These are phyloP conservation scores for Podotricha telesiphe DNA, from an alignment of 2,888 invertebrate genomes.

Conservation along the genomic window DNA sequence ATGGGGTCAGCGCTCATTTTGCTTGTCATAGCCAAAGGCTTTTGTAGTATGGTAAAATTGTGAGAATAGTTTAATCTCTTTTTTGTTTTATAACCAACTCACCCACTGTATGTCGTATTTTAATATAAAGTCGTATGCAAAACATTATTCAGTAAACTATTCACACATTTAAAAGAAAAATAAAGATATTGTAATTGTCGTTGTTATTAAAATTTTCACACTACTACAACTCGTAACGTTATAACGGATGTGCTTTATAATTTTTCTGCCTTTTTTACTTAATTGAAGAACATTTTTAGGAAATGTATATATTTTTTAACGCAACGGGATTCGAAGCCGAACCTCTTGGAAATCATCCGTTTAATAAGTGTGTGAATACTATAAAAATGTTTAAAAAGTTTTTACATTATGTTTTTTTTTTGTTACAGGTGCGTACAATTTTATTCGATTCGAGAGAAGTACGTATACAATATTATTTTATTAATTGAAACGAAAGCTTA, in stretches of 20 bases:
- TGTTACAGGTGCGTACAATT: constrained; percentile 43
- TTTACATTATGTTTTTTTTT: constrained; percentile 15
- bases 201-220: not conserved
- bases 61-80: constrained; percentile 20
- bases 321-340: too few relatives aligned
- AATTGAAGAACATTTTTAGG: too few relatives aligned
- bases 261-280: too few relatives aligned
- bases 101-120: not conserved
- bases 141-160: not conserved
- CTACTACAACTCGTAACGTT: not conserved
- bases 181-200: not conserved
- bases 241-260: constrained; percentile 1
- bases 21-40: constrained; percentile 59
- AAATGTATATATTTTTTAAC: too few relatives aligned
- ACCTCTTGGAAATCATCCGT: too few relatives aligned
- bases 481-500: not conserved
- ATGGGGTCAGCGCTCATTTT: constrained; percentile 53
- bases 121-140: constrained; percentile 1
- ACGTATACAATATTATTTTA: not conserved
- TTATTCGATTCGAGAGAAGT: not conserved
- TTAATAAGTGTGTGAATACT: too few relatives aligned
- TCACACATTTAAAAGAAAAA: not conserved
- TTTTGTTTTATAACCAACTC: constrained; percentile 8
- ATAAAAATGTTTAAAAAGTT: too few relatives aligned
- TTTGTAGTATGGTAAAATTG: constrained; percentile 25